Percentiles rank a stretch among this genome's conserved stretches.
phyloP scores from a whole-genome alignment of 2,888 invertebrate species.

The Polymixis lichenea region DNA sequence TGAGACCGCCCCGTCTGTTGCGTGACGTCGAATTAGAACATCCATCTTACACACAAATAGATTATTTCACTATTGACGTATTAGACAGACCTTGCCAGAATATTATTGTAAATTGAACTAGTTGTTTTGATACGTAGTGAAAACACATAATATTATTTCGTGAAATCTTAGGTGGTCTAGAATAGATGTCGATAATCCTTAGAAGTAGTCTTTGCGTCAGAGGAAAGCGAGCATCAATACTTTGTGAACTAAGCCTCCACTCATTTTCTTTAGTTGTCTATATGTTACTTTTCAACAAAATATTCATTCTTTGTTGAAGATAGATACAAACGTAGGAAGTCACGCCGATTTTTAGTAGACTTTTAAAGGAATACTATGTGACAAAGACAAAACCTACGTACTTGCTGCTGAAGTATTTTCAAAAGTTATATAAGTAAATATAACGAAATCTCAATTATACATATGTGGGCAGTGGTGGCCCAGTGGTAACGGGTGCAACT shows the following conservation, averaged over 20 bases:
- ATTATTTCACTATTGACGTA: conserved; percentile 69
- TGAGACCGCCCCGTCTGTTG: conserved; percentile 72
- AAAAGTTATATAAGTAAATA: neutral
- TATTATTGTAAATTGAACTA: conserved; percentile 45
- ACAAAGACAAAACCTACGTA: too few species aligned
- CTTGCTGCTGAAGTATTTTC: neutral
- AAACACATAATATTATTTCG: conserved; percentile 44
- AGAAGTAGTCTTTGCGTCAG: conserved; percentile 15
- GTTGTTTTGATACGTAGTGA: conserved; percentile 44
- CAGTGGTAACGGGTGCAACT: too few species aligned
- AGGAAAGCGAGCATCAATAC: conserved; percentile 3
- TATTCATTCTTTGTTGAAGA: neutral
- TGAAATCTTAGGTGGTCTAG: conserved; percentile 48
- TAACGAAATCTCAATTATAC: too few species aligned
- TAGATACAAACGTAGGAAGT: neutral
- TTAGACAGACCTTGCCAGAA: conserved; percentile 30
- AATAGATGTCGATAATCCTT: conserved; percentile 44
- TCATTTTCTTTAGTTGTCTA: neutral
- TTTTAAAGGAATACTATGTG: neutral
- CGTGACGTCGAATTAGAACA: conserved; percentile 77
- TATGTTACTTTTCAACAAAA: neutral
- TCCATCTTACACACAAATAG: conserved; percentile 73
- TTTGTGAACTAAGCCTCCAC: conserved; percentile 12
- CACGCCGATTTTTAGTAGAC: neutral
- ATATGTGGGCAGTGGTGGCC: too few species aligned